phyloP scores from a whole-genome alignment of 2,797 vertebrate genomes.

The Mus spretus region DNA sequence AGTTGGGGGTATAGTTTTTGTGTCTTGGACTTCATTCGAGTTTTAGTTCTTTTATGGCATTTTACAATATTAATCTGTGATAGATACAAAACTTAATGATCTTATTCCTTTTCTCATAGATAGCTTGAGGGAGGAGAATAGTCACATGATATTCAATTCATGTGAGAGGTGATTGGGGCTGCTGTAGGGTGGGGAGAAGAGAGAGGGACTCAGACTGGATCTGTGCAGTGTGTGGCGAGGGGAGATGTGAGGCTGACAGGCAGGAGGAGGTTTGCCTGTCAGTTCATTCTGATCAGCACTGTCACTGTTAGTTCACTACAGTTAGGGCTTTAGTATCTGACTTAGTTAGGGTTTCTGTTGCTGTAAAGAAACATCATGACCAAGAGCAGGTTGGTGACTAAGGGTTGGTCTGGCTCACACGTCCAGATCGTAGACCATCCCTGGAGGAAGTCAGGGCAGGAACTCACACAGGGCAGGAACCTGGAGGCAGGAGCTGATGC shows the following conservation, averaged over 20 bases:
- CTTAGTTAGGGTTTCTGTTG: background rate
- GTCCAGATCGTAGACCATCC: background rate
- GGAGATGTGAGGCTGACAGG: background rate
- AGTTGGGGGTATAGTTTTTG: background rate
- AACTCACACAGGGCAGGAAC: background rate
- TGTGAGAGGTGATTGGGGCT: background rate
- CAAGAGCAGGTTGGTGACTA: background rate
- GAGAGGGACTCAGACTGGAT: background rate
- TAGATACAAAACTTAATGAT: background rate
- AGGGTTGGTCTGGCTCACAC: too few relatives aligned
- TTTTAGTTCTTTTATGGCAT: constrained; percentile 49
- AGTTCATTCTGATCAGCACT: too few relatives aligned
- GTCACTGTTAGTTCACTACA: too few relatives aligned
- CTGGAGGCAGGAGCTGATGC: background rate
- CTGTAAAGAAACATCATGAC: background rate
- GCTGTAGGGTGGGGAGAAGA: background rate
- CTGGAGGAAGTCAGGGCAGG: background rate
- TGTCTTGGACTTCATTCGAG: background rate
- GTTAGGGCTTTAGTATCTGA: background rate
- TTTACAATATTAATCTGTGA: constrained; percentile 41
- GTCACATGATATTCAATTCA: background rate
- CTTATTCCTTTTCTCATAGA: background rate
- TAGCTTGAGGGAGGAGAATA: constrained; percentile 35
- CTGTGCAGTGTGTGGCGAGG: background rate
- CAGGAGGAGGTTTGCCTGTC: background rate